Conservation (phyloP, 2,797 vertebrate genomes). For the Rhynchonycteris naso region DNA sequence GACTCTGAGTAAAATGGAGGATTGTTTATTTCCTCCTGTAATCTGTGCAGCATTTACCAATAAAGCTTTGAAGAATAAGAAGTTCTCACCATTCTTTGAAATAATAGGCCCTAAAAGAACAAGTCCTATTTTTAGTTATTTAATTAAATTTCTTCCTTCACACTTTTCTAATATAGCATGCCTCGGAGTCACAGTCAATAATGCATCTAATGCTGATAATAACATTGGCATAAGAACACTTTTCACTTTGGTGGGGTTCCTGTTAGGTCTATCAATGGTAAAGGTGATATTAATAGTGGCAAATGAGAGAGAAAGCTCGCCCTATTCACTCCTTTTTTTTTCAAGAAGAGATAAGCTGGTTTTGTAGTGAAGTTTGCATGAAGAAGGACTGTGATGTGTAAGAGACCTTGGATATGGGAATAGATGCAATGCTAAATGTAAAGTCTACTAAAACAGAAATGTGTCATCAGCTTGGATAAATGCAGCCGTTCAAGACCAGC, state of each 20-base stretch:
- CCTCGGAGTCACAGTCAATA: constrained; percentile 48
- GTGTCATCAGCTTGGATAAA: not conserved
- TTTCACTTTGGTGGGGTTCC: constrained; percentile 54
- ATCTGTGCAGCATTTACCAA: not conserved
- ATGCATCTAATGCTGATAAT: not conserved
- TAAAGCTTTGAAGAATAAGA: constrained; percentile 45
- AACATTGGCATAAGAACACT: not conserved
- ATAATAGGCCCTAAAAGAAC: not conserved
- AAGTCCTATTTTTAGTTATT: constrained; percentile 7
- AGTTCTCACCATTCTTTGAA: constrained; percentile 16
- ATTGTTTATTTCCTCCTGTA: not conserved
- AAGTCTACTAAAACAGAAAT: not conserved
- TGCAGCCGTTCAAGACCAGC: not conserved
- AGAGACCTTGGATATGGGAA: not conserved
- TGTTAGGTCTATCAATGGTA: not conserved
- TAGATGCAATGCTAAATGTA: not conserved
- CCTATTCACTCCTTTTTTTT: not conserved
- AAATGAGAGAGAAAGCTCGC: not conserved
- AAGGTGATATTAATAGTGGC: constrained; percentile 32
- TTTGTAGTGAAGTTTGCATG: not conserved
- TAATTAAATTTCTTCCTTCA: constrained; percentile 38
- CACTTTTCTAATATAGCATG: constrained; percentile 36
- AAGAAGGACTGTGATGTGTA: not conserved
- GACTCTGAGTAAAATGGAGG: not conserved
- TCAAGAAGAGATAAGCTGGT: not conserved